These are phyloP conservation scores for Plemyria rubiginata DNA, from an alignment of 2,888 invertebrate genomes.

Conservation along the genomic window DNA sequence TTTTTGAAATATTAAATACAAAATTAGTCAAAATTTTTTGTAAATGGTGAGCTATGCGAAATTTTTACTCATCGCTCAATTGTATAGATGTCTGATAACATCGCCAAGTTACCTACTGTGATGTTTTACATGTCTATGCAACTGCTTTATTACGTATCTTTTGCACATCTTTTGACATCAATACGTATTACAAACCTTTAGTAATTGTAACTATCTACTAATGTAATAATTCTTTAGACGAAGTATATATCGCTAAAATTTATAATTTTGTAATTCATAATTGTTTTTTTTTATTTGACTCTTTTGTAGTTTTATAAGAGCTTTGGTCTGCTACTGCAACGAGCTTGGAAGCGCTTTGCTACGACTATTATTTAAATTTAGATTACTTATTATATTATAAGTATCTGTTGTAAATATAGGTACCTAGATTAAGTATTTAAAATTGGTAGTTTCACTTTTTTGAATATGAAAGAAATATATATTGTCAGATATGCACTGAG, in stretches of 20 bases:
- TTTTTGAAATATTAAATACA: slow-evolving; percentile 20
- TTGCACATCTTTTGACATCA: too few species aligned
- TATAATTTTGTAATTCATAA: too few species aligned
- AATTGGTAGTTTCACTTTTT: slow-evolving; percentile 75
- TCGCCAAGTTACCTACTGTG: slow-evolving; percentile 60
- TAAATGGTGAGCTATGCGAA: slow-evolving; percentile 29
- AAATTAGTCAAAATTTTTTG: slow-evolving; percentile 28
- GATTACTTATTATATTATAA: slow-evolving; percentile 65
- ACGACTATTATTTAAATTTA: slow-evolving; percentile 70
- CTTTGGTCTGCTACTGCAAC: slow-evolving; percentile 60
- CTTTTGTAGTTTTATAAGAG: slow-evolving; percentile 37
- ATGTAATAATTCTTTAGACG: too few species aligned
- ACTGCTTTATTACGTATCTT: slow-evolving; percentile 50
- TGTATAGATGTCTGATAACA: slow-evolving; percentile 81
- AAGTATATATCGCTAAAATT: too few species aligned
- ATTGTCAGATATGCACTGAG: slow-evolving; percentile 58
- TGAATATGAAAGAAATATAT: slow-evolving; percentile 52
- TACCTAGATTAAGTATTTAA: slow-evolving; percentile 73
- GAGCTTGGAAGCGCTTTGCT: slow-evolving; percentile 66
- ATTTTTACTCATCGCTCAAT: slow-evolving; percentile 48
- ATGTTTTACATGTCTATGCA: slow-evolving; percentile 83
- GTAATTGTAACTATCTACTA: too few species aligned
- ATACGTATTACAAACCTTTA: not conserved
- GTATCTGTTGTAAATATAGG: slow-evolving; percentile 78
- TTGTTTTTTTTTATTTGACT: slow-evolving; percentile 9